These are phyloP conservation scores for Aplodontia rufa DNA, from an alignment of 2,113 vertebrate genomes.

Conservation along the genomic window DNA sequence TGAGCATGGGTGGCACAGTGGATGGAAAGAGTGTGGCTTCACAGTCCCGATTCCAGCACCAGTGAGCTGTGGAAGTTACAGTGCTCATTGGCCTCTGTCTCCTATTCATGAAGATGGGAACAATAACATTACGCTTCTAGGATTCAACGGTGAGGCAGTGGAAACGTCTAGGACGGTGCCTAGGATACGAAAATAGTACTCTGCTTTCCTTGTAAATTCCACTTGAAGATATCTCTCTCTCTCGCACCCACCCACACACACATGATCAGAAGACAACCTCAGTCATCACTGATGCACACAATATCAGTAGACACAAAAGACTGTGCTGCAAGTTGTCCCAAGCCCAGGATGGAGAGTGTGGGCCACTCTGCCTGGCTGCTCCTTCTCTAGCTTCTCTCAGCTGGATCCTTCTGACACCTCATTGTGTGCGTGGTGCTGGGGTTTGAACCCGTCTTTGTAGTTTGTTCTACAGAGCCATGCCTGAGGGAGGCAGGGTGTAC, in stretches of 20 bases:
- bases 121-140: neutral
- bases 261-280: neutral
- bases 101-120: neutral
- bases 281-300: fast-evolving
- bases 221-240: too few species aligned
- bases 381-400: neutral
- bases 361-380: neutral
- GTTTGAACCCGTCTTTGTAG: too few species aligned
- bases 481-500: fast-evolving
- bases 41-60: neutral
- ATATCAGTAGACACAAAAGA: neutral
- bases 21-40: neutral
- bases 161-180: neutral
- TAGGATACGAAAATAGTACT: neutral
- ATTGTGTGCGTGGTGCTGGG: too few species aligned
- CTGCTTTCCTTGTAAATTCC: neutral
- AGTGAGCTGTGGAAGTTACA: neutral
- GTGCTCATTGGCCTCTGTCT: neutral
- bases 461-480: neutral
- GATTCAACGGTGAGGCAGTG: neutral
- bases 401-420: neutral
- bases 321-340: neutral
- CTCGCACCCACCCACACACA: neutral
- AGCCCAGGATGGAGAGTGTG: neutral
- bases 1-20: neutral